phyloP scores from a whole-genome alignment of 2,113 vertebrate genomes.

The Pontoporia blainvillei region DNA sequence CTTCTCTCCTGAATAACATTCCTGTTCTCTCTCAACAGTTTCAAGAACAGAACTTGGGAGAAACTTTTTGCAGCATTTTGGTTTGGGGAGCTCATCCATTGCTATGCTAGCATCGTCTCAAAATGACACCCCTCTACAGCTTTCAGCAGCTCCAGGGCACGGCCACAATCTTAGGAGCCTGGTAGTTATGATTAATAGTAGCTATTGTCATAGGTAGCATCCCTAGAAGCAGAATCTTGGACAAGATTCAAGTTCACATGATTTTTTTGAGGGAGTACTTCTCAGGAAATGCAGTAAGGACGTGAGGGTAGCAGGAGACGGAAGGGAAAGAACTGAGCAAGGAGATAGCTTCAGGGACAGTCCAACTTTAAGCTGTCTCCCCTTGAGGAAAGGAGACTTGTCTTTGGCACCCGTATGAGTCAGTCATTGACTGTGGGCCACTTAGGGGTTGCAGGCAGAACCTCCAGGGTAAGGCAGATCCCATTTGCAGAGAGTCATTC shows the following conservation, averaged over 20 bases:
- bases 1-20: background rate
- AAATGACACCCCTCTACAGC: background rate
- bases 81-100: background rate
- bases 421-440: background rate
- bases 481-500: background rate
- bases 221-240: background rate
- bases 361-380: background rate
- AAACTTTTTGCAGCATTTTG: background rate
- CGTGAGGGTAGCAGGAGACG: background rate
- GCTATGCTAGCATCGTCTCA: background rate
- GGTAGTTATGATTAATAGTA: background rate
- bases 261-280: background rate
- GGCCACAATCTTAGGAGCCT: background rate
- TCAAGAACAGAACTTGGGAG: background rate
- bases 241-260: background rate
- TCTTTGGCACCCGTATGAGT: background rate
- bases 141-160: background rate
- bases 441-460: background rate
- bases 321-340: background rate
- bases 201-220: background rate
- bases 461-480: background rate
- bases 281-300: background rate
- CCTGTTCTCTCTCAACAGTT: background rate
- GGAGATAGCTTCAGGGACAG: background rate
- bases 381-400: background rate